Conservation (phyloP, 2,888 invertebrate species). For the Malachius bipustulatus region DNA sequence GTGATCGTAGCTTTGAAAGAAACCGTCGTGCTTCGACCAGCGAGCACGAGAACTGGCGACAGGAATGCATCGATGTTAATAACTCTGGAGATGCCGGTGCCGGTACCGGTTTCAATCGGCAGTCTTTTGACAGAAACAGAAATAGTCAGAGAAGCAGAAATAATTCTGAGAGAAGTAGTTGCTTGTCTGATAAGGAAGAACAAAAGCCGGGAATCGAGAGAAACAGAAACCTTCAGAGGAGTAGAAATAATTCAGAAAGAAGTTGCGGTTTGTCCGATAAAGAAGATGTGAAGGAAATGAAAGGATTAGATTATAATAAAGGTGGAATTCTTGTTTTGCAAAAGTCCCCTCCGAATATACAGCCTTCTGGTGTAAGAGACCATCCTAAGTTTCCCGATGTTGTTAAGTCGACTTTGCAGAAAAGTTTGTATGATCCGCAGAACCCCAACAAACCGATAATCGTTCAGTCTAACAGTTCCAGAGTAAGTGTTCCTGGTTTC, state of each 20-base stretch:
- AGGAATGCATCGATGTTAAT: constrained; percentile 31
- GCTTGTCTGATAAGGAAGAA: neutral
- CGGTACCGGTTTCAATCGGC: too few relatives aligned
- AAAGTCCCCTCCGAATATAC: constrained; percentile 15
- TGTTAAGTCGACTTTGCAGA: constrained; percentile 7
- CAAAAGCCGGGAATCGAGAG: neutral
- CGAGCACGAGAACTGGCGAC: constrained; percentile 34
- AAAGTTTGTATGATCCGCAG: constrained; percentile 49
- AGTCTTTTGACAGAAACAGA: constrained; percentile 9
- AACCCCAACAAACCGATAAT: constrained; percentile 63
- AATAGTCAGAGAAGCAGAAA: constrained; percentile 3
- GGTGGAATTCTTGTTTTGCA: constrained; percentile 32
- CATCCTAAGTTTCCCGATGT: constrained; percentile 10
- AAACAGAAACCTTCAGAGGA: constrained; percentile 15
- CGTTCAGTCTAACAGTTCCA: constrained; percentile 42
- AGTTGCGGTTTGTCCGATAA: constrained; percentile 16
- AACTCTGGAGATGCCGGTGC: constrained; percentile 26
- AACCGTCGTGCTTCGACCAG: constrained; percentile 29
- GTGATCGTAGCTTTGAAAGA: constrained; percentile 40
- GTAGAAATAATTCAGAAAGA: constrained; percentile 23
- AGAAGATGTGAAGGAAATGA: constrained; percentile 20
- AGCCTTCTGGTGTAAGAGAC: constrained; percentile 8
- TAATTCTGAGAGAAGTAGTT: neutral
- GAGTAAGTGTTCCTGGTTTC: constrained; percentile 33
- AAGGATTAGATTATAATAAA: constrained; percentile 23